Percentiles rank a stretch among this genome's conserved stretches.
phyloP scores from a whole-genome alignment of 2,113 vertebrate species.

The Morone chrysops region DNA sequence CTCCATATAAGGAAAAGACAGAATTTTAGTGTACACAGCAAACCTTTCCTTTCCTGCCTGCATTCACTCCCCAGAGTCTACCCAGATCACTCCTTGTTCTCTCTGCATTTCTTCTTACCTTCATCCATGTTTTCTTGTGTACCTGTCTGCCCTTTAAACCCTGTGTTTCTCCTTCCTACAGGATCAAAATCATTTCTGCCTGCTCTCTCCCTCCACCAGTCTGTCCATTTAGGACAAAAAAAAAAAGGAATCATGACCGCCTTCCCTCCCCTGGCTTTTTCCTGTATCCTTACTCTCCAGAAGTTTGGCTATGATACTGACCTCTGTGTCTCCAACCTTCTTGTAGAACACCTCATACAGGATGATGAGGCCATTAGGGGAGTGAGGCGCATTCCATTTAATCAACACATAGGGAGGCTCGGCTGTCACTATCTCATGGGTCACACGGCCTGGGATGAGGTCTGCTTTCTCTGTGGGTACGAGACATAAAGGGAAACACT shows the following conservation, averaged over 20 bases:
- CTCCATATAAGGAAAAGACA: constrained; percentile 28
- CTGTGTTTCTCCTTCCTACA: background rate
- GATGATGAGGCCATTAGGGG: constrained; percentile 95
- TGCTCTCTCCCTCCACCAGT: background rate
- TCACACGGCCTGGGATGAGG: constrained; percentile 88
- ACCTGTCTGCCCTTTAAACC: background rate
- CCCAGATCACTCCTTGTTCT: background rate
- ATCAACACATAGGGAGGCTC: constrained; percentile 88
- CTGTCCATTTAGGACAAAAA: background rate
- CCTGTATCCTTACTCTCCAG: background rate
- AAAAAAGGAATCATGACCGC: background rate
- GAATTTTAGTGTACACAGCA: constrained; percentile 5
- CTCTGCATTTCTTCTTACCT: constrained; percentile 4
- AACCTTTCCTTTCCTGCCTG: constrained; percentile 9
- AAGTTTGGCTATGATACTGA: constrained; percentile 70
- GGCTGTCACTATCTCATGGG: constrained; percentile 87
- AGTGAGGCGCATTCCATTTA: constrained; percentile 90
- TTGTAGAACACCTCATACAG: constrained; percentile 95
- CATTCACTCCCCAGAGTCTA: constrained; percentile 2
- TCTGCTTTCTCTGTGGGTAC: constrained; percentile 90
- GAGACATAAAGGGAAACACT: constrained; percentile 11
- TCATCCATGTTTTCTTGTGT: background rate
- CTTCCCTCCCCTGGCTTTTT: background rate
- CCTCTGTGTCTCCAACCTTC: constrained; percentile 90
- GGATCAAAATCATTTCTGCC: background rate